Evolutionary conservation across 1,140 invertebrate genomes (phyloP), one percentile per base, ranked within the genome.

Genomic region (Aradophagus sp.): DNA sequence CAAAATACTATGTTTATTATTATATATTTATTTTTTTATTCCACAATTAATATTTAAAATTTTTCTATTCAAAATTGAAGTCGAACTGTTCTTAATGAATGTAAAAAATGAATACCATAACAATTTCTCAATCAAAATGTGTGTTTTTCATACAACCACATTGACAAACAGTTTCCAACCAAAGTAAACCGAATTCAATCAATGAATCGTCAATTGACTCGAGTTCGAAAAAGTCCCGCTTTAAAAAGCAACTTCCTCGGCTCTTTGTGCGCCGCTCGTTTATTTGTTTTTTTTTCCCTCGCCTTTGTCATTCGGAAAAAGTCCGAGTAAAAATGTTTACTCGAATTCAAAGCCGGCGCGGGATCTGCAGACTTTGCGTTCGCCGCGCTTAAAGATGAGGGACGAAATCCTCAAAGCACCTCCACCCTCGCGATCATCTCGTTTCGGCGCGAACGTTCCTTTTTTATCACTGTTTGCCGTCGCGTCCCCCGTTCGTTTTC

Each of bases 371-470:
- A 72, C 62, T 76, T 74, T 76, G 52, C 55, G 73, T 80, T 78
- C 75, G 50, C 58, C 72, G 67, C 62, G 53, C 75, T 73, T 70
- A 65, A 69, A 63, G 58, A 48, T 56, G 50, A 75, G 73, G 77
- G 74, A 67, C 11, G 44, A 71, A 79, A 82, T 79, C 73, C 74
- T 78, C 62, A 77, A 75, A 78, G 61, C 27, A n/a, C 52, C 61
- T 50, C 59, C 19, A 5, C 34, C 63, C 20, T 58, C 29, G n/a
- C 55, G 63, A 73, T 69, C 70, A 39, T 72, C 59, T 72, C 69
- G 35, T 67, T 48, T 66, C 53, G 47, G 41, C 27, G 10, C 34
- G 13, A 13, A 53, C 47, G 42, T 69, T 68, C 61, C 44, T 70
- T 77, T 69, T 72, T 63, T 42, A 55, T 62, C 69, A 39, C 56